Base-by-base conservation (phyloP, 2,888 invertebrate species). In the Nezara viridula region DNA sequence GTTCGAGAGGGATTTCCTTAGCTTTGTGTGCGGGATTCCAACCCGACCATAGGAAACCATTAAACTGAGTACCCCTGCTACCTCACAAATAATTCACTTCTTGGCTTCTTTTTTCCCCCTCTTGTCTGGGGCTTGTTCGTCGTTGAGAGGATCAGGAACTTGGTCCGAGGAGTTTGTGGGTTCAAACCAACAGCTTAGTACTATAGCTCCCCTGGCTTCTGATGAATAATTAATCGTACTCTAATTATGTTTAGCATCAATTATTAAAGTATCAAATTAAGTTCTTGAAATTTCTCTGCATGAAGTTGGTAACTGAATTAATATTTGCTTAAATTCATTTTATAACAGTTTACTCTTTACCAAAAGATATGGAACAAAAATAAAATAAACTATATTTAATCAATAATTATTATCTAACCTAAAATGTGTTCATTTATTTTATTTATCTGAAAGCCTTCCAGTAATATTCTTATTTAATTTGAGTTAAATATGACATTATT, bases 11-110 rank as follows among this genome's bases (percentile, higher is more conserved):
- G 81, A 81, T 81, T 77, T 37, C 40, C 77, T 77, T 21, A 77
- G 77, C 77, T 77, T 40, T 81, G 81, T 81, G 81, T 1, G 44
- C 66, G 66, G 66, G 66, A 73, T 73, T 73, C 66, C 19, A 73
- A 37, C 32, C 32, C 66, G 66, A 0, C 81, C 81, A n/a, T 44
- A 44, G 81, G 44, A 81, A 81, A n/a, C 81, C 81, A 81, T 81
- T 81, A 81, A 81, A 81, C 81, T n/a, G 12, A 81, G 24, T 44
- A 24, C 24, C 44, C 44, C 37, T 37, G 19, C 44, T 81, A 24
- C n/a, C 81, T 47, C 81, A 81, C 81, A 81, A 81, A 81, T 81
- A 44, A 81, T 81, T 47, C 81, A 81, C 81, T 44, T 44, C 81
- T 81, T 44, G 44, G 81, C 44, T 73, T 52, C 24, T 24, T 52